These are phyloP conservation scores for Azorinus chamasolen DNA, from an alignment of 2,888 invertebrate genomes.

Conservation along the genomic window DNA sequence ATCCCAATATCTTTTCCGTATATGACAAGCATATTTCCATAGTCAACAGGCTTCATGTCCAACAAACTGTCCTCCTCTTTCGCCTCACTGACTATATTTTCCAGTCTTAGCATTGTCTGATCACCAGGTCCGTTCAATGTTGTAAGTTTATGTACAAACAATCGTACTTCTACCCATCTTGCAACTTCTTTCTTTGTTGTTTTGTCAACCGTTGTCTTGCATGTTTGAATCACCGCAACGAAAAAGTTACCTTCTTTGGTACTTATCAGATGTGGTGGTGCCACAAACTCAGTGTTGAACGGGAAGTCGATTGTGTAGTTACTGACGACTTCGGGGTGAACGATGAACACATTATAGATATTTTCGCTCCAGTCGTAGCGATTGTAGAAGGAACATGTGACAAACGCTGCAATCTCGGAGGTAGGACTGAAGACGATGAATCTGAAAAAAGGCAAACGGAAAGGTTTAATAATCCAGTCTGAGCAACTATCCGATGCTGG, in stretches of 20 bases:
- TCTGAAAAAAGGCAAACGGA: conserved; percentile 32
- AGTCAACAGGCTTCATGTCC: conserved; percentile 54
- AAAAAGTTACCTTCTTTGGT: conserved; percentile 52
- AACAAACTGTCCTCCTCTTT: conserved; percentile 70
- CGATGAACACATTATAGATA: conserved; percentile 68
- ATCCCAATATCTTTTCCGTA: conserved; percentile 70
- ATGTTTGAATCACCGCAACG: conserved; percentile 69
- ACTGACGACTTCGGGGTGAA: conserved; percentile 60
- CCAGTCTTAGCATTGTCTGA: conserved; percentile 49
- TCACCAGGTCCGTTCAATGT: conserved; percentile 30
- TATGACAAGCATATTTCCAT: conserved; percentile 68
- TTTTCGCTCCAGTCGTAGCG: conserved; percentile 74
- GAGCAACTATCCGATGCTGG: too few relatives aligned
- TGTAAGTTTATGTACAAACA: conserved; percentile 62
- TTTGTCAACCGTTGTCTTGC: conserved; percentile 42
- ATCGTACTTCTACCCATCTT: conserved; percentile 57
- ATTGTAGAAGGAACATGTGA: conserved; percentile 71
- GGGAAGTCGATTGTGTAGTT: conserved; percentile 69
- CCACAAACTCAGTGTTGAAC: conserved; percentile 70
- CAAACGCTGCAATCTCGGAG: conserved; percentile 67
- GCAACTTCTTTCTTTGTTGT: conserved; percentile 54
- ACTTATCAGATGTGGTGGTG: conserved; percentile 64
- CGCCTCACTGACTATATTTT: conserved; percentile 66
- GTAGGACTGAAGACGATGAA: conserved; percentile 71
- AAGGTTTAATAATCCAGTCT: too few relatives aligned